Evolutionary conservation across 1,140 invertebrate genomes (phyloP), one percentile per base, ranked within the genome.

Genomic region (Tetragonula clypearis): DNA sequence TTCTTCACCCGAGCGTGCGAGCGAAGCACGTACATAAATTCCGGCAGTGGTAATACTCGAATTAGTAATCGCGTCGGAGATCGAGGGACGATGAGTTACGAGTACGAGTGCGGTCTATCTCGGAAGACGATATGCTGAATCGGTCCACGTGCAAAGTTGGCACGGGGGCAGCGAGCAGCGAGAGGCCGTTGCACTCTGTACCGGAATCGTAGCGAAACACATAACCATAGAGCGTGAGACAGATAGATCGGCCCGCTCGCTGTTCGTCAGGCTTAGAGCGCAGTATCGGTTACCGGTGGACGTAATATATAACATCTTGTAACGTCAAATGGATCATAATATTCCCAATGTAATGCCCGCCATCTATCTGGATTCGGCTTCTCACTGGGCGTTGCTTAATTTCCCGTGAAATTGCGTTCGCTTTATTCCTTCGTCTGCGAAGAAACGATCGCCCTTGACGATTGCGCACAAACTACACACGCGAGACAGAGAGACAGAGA

Each of bases 311-410:
- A 91, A 91, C 90, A 86, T 91, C 90, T 91, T 88, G 87, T 91
- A 91, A 91, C 87, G 82, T 79, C 73, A 78, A 91, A 91, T 88
- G 90, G 90, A 92, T 91, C 90, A 91, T 92, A 92, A 91, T 90
- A 88, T 88, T 91, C 77, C 72, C 84, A 62, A 84, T 84, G 89
- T 92, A 92, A 92, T 91, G 79, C 84, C 78, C 60, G 86, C 80
- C 79, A 92, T 92, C 85, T 85, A 83, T 91, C 91, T 91, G 88
- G 91, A 90, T 92, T 87, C 81, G 66, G 66, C 76, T 74, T 87
- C 30, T 87, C 76, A 65, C 62, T 53, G 69, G 69, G 41, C 72
- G 56, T 19, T 74, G 86, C 83, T 89, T 91, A 91, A 91, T 91
- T 91, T 91, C 74, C 62, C 88, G 77, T 62, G 76, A 81, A 85